Base-by-base conservation (phyloP, 2,113 vertebrate species). In the Forbesichthys agassizii region DNA sequence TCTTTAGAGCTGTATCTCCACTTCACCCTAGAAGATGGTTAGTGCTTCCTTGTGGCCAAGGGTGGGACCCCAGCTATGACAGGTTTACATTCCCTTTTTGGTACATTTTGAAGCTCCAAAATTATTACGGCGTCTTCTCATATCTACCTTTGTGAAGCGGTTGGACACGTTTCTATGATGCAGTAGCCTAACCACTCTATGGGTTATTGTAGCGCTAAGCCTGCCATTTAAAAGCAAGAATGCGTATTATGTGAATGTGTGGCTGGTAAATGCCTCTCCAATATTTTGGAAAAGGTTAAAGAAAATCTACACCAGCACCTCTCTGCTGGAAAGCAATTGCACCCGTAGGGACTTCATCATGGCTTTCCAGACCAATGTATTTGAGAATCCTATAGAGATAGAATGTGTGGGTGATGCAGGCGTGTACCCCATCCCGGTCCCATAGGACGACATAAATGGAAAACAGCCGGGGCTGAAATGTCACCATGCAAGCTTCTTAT, bases 401-500 rank as follows among this genome's bases (percentile, higher is more conserved):
- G 58, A 76, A 64, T 51, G 47, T 11, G 57, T 11, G 27, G 27
- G 57, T 60, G 3, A 11, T 27, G 27, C 3, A 33, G 12, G 33
- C 6, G 9, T 33, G 36, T n/a, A 46, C 33, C 59, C 13, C n/a
- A n/a, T 59, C 75, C 42, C 67, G 64, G 48, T 70, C 61, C 47
- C 62, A 71, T 67, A 61, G 54, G 36, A 52, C 51, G 55, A 47
- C 62, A 20, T 67, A 79, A 70, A 80, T 75, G 74, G 68, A 75
- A 81, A 87, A 83, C 64, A 82, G 65, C 49, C 66, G 55, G 53
- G 80, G 81, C 80, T 78, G 77, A 89, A 85, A 80, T 82, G 76
- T 86, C 71, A 68, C 61, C 63, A 56, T n/a, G 42, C 68, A 56
- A 69, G 16, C 33, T 77, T 65, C 70, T 54, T 70, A 70, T 65